Conservation (phyloP, 2,888 invertebrate species). For the Heterodera filipjevi region DNA sequence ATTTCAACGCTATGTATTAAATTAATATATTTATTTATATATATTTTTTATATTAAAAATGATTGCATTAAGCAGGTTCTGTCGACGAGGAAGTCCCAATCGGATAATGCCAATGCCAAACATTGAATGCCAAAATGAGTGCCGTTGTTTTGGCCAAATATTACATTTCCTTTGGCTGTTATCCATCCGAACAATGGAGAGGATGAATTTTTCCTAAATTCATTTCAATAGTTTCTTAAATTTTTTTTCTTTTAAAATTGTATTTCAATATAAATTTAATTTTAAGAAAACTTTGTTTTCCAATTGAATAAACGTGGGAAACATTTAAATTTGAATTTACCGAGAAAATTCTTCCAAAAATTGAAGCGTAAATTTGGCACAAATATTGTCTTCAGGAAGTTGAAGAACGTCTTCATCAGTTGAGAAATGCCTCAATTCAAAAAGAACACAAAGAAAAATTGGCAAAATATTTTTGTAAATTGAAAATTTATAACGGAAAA, state of each 20-base stretch:
- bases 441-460: not conserved
- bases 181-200: not conserved
- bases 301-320: no score
- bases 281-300: not conserved
- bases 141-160: not conserved
- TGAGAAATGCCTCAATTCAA: not conserved
- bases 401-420: not conserved
- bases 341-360: not conserved
- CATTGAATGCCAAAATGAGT: not conserved
- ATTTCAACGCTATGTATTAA: no score
- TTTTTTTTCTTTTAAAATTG: not conserved
- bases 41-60: no score
- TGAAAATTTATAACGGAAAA: no score
- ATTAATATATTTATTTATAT: no score
- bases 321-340: not conserved
- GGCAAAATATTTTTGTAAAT: no score
- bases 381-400: not conserved
- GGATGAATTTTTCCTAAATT: not conserved
- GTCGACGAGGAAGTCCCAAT: not conserved
- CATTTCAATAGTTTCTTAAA: not conserved
- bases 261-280: not conserved
- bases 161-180: not conserved
- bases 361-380: not conserved
- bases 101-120: conserved; percentile 5
- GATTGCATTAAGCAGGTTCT: not conserved